Evolutionary conservation across 2,888 invertebrate species (phyloP).

Genomic region (Aplocera efformata): DNA sequence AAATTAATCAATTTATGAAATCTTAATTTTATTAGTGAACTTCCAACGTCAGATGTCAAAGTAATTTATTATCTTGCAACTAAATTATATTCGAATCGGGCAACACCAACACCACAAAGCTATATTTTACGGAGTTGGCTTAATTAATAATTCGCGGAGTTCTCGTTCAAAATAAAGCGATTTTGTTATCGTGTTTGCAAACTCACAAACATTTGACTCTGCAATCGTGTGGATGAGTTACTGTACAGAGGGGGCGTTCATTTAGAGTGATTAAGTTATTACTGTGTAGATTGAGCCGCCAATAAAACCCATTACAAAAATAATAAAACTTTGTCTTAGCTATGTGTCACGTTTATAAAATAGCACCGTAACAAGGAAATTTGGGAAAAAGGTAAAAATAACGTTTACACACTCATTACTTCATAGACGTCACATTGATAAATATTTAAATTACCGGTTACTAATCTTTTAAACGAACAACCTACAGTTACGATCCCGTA

Average conservation of each 20-base stretch:
- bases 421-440: no score
- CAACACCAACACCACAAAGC: slow-evolving; percentile 27
- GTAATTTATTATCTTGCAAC: slow-evolving; percentile 45
- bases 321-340: no score
- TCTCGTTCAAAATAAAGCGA: slow-evolving; percentile 48
- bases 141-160: slow-evolving; percentile 53
- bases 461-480: no score
- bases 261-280: slow-evolving; percentile 5
- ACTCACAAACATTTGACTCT: slow-evolving; percentile 48
- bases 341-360: no score
- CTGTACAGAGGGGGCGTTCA: slow-evolving; percentile 12
- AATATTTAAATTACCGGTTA: no score
- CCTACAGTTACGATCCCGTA: no score
- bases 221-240: slow-evolving; percentile 28
- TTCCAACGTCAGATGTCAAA: slow-evolving; percentile 37
- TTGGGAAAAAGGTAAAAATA: no score
- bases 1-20: slow-evolving; percentile 28
- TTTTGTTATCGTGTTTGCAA: slow-evolving; percentile 53
- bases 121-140: slow-evolving; percentile 41
- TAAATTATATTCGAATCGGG: slow-evolving; percentile 36
- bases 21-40: slow-evolving; percentile 30
- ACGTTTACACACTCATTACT: no score
- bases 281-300: not conserved
- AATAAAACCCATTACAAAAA: no score
- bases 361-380: no score